A percentile compares a stretch with the other conserved stretches of the same genome.
Evolutionary conservation across 2,888 invertebrate genomes (phyloP).

Genomic region (Geotrupes spiniger): DNA sequence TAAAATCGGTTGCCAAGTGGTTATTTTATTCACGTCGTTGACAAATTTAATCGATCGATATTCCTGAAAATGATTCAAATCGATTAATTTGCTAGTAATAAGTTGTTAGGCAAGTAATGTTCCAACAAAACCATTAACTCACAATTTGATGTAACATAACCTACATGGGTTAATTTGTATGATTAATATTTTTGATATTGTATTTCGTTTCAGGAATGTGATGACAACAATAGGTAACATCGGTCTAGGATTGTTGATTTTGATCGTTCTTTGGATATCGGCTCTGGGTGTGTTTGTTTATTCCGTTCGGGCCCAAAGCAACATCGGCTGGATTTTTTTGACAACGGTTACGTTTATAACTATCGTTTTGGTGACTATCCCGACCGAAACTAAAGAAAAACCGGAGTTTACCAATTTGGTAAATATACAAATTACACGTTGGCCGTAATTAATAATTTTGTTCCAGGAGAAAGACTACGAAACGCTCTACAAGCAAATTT

Average conservation of each 20-base stretch:
- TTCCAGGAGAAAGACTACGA: slow-evolving; percentile 56
- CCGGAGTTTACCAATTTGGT: slow-evolving; percentile 5
- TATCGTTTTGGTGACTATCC: slow-evolving; percentile 59
- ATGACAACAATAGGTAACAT: slow-evolving; percentile 48
- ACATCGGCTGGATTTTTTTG: slow-evolving; percentile 61
- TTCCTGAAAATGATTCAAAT: too few species aligned
- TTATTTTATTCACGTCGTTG: too few species aligned
- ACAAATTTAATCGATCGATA: too few species aligned
- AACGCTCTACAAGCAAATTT: slow-evolving; percentile 53
- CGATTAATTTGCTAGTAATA: too few species aligned
- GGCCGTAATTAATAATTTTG: slow-evolving; percentile 19
- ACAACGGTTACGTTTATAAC: slow-evolving; percentile 57
- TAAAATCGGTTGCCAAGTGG: too few species aligned
- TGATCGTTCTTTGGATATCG: slow-evolving; percentile 63
- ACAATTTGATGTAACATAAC: too few species aligned
- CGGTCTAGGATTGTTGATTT: slow-evolving; percentile 65
- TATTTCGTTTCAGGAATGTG: neutral
- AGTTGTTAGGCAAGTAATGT: too few species aligned
- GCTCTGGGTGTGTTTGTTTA: slow-evolving; percentile 63
- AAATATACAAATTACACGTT: slow-evolving; percentile 1
- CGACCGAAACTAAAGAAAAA: slow-evolving; percentile 45
- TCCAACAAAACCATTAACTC: too few species aligned
- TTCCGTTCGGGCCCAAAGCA: slow-evolving; percentile 63
- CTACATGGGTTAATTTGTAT: too few species aligned
- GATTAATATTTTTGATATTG: too few species aligned